These are phyloP conservation scores for Lycia hirtaria DNA, from an alignment of 2,888 invertebrate species.

Conservation along the genomic window DNA sequence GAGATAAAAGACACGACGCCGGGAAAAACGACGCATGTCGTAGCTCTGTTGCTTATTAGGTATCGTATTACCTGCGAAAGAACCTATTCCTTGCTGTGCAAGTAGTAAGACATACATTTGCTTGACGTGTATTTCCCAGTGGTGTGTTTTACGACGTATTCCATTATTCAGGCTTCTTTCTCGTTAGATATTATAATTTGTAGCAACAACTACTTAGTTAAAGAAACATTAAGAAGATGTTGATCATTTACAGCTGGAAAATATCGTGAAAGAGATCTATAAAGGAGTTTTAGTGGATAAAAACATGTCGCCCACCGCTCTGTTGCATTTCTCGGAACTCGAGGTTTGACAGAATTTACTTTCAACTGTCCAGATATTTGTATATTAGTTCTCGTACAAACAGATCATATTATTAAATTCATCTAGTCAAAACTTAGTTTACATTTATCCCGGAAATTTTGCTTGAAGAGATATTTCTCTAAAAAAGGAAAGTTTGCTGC, in stretches of 20 bases:
- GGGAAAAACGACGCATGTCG: conserved; percentile 33
- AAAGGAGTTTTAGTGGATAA: too few species aligned
- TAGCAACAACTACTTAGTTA: conserved; percentile 13
- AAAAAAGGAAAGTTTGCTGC: too few species aligned
- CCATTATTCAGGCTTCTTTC: conserved; percentile 31
- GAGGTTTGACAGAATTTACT: too few species aligned
- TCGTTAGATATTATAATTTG: conserved; percentile 30
- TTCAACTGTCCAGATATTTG: too few species aligned
- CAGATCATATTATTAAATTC: too few species aligned
- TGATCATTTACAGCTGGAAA: background rate
- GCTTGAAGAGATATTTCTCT: too few species aligned
- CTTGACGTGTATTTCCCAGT: background rate
- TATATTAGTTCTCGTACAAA: too few species aligned
- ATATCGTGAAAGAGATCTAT: background rate
- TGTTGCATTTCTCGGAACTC: too few species aligned
- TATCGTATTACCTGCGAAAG: conserved; percentile 9
- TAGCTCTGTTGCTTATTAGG: conserved; percentile 28
- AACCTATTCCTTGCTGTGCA: conserved; percentile 2
- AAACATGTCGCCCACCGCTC: too few species aligned
- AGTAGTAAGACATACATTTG: background rate
- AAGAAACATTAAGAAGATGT: background rate
- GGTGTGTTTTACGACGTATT: conserved; percentile 25
- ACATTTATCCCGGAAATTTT: too few species aligned
- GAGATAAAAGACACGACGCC: conserved; percentile 32
- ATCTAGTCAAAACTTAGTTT: too few species aligned